These are phyloP conservation scores for Taeniopygia guttata DNA, from an alignment of 2,797 vertebrate genomes.

Conservation along the genomic window DNA sequence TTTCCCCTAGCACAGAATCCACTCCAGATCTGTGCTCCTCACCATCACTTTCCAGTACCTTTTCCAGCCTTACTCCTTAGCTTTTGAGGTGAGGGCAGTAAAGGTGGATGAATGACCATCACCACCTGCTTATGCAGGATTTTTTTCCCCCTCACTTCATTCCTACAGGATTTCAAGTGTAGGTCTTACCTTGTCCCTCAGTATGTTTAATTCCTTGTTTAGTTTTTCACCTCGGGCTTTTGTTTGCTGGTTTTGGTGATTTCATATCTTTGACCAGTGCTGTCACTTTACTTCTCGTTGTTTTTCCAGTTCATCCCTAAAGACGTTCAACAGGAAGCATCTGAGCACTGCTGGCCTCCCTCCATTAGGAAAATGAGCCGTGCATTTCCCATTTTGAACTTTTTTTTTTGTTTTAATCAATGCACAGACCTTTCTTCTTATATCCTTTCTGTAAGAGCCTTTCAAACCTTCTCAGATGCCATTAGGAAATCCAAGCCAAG, in stretches of 20 bases:
- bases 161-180: neutral
- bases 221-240: neutral
- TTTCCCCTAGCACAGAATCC: neutral
- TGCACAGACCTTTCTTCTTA: neutral
- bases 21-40: neutral
- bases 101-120: neutral
- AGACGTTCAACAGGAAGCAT: neutral
- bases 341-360: neutral
- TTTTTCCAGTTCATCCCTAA: neutral
- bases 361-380: neutral
- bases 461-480: neutral
- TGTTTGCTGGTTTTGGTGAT: neutral
- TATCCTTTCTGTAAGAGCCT: neutral
- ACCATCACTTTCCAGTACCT: neutral
- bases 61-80: neutral
- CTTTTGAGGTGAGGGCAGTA: neutral
- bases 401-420: neutral
- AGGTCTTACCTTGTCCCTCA: fast-evolving
- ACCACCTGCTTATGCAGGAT: neutral
- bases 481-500: neutral
- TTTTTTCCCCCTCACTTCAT: neutral
- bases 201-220: neutral
- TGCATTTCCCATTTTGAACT: neutral
- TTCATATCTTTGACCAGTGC: neutral
- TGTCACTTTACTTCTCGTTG: neutral